Conservation (phyloP, 2,888 invertebrate genomes). For the Sinelater perroti region DNA sequence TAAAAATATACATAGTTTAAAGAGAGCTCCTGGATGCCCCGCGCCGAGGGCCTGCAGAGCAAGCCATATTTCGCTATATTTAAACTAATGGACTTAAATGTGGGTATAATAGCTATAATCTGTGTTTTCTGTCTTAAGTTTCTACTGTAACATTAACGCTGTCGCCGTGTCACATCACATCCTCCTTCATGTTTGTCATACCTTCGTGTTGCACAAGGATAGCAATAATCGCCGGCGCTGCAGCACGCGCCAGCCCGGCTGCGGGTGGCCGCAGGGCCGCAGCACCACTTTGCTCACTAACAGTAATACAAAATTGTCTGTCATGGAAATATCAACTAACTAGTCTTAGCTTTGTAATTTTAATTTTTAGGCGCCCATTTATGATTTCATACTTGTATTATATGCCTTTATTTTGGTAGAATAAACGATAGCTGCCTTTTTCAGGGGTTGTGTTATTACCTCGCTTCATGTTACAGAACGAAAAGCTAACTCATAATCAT, state of each 20-base stretch:
- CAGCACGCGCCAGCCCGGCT: background rate
- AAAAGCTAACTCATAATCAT: too few species aligned
- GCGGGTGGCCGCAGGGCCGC: background rate
- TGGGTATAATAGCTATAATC: slow-evolving; percentile 27
- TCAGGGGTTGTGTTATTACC: slow-evolving; percentile 33
- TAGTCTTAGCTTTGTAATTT: slow-evolving; percentile 56
- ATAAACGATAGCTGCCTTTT: slow-evolving; percentile 59
- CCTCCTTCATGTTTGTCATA: slow-evolving; percentile 9
- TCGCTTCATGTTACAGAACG: too few species aligned
- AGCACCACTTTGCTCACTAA: slow-evolving; percentile 50
- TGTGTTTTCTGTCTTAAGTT: slow-evolving; percentile 19
- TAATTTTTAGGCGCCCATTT: slow-evolving; percentile 41
- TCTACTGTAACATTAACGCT: slow-evolving; percentile 19
- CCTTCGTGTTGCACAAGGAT: slow-evolving; percentile 23
- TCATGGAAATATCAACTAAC: slow-evolving; percentile 49
- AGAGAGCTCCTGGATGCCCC: slow-evolving; percentile 14
- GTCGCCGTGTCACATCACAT: slow-evolving; percentile 22
- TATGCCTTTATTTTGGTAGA: slow-evolving; percentile 56
- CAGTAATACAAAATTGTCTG: slow-evolving; percentile 43
- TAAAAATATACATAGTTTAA: slow-evolving; percentile 27
- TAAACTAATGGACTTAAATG: slow-evolving; percentile 25
- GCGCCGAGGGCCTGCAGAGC: slow-evolving; percentile 14
- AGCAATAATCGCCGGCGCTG: slow-evolving; percentile 24
- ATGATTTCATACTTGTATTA: slow-evolving; percentile 48
- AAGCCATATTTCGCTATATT: slow-evolving; percentile 22